phyloP scores from a whole-genome alignment of 2,113 vertebrate genomes.

The Channa maculata region DNA sequence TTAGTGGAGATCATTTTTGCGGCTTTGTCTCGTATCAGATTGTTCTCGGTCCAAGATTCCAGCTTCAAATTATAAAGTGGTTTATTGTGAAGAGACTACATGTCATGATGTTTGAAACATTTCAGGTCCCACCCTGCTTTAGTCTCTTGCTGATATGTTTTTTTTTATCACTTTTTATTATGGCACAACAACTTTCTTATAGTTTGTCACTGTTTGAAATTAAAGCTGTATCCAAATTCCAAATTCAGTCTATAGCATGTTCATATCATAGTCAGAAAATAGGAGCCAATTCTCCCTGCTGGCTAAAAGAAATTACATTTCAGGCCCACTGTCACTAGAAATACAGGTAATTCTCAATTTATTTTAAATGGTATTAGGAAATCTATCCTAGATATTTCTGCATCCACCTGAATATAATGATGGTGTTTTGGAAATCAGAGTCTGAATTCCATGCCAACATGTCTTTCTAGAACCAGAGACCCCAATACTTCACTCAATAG shows the following conservation, averaged over 20 bases:
- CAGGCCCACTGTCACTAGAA: too few relatives aligned
- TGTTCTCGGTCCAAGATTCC: conserved; percentile 35
- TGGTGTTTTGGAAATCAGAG: too few relatives aligned
- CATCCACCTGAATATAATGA: neutral
- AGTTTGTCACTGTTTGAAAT: neutral
- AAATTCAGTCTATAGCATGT: too few relatives aligned
- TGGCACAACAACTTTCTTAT: conserved; percentile 9
- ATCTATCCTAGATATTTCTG: too few relatives aligned
- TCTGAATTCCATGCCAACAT: too few relatives aligned
- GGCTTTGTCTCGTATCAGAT: conserved; percentile 13
- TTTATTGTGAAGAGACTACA: conserved; percentile 13
- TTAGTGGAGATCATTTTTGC: neutral
- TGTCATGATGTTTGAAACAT: conserved; percentile 7
- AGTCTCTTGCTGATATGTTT: neutral
- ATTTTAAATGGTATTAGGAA: too few relatives aligned
- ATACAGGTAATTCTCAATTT: too few relatives aligned
- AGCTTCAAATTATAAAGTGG: conserved; percentile 29
- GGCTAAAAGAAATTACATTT: too few relatives aligned
- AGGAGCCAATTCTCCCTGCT: too few relatives aligned
- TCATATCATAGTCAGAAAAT: too few relatives aligned
- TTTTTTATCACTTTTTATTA: neutral
- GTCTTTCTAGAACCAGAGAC: neutral
- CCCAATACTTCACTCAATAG: neutral
- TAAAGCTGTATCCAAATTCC: too few relatives aligned
- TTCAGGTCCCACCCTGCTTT: conserved; percentile 25